These are phyloP conservation scores for Hypolimnas misippus DNA, from an alignment of 2,888 invertebrate species.

Conservation along the genomic window DNA sequence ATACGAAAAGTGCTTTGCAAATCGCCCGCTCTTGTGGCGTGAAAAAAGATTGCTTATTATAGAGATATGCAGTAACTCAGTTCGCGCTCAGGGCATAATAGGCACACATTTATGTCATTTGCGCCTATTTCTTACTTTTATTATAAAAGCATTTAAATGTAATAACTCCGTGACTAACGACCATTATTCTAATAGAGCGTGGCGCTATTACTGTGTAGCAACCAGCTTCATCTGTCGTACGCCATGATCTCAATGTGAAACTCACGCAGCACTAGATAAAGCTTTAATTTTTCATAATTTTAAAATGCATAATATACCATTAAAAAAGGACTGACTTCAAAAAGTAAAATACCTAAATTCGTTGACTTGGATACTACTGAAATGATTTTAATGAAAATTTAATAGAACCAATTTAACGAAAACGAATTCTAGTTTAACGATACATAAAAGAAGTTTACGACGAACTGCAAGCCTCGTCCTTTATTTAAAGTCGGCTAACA, in stretches of 20 bases:
- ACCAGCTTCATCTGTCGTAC: not conserved
- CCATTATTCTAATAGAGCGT: slow-evolving; percentile 29
- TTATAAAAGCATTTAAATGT: slow-evolving; percentile 31
- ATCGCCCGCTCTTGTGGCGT: slow-evolving; percentile 5
- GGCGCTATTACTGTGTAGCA: slow-evolving; percentile 14
- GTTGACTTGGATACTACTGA: too few species aligned
- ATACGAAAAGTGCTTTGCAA: slow-evolving; percentile 17
- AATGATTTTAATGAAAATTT: too few species aligned
- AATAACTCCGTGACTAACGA: slow-evolving; percentile 32
- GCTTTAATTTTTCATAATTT: not conserved
- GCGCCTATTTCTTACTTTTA: slow-evolving; percentile 30
- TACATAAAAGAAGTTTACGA: too few species aligned
- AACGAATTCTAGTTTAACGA: too few species aligned
- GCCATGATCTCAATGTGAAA: not conserved
- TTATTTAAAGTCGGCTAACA: too few species aligned
- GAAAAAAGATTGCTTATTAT: slow-evolving; percentile 24
- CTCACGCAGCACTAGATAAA: not conserved
- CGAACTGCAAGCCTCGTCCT: too few species aligned
- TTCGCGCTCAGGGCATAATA: slow-evolving; percentile 25
- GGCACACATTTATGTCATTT: slow-evolving; percentile 29
- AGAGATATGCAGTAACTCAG: slow-evolving; percentile 28
- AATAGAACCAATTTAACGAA: too few species aligned
- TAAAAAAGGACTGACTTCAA: too few species aligned
- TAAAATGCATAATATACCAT: too few species aligned
- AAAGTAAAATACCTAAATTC: too few species aligned